Percentiles rank a stretch among this genome's conserved stretches.
Evolutionary conservation across 1,140 invertebrate species (phyloP).

Genomic region (Psilanteris sp.): DNA sequence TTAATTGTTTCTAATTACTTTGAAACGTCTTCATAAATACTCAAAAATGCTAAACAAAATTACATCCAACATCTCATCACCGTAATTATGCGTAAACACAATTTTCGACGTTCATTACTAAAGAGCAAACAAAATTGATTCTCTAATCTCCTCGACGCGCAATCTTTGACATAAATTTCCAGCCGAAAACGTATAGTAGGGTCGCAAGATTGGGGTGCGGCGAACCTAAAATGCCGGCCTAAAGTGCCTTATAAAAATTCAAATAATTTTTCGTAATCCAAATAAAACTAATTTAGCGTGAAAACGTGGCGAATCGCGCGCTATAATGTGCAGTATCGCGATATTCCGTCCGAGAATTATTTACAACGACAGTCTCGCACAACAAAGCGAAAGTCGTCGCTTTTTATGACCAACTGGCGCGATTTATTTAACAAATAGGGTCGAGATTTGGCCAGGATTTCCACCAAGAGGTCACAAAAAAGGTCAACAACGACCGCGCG

Average conservation of each 20-base stretch:
- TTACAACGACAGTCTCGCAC: neutral
- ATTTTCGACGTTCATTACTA: slow-evolving; percentile 28
- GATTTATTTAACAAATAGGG: slow-evolving; percentile 38
- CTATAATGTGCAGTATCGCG: slow-evolving; percentile 10
- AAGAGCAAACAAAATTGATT: slow-evolving; percentile 43
- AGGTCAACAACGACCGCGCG: too few relatives aligned
- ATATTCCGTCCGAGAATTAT: slow-evolving; percentile 4
- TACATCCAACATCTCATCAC: neutral
- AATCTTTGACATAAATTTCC: slow-evolving; percentile 47
- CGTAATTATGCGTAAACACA: slow-evolving; percentile 18
- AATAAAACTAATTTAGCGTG: slow-evolving; percentile 37
- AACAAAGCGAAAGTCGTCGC: slow-evolving; percentile 14
- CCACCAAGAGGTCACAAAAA: too few relatives aligned
- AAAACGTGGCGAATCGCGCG: slow-evolving; percentile 5
- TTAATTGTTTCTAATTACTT: neutral
- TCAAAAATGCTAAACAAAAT: too few relatives aligned
- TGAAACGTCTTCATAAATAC: neutral
- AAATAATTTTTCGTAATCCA: slow-evolving; percentile 34
- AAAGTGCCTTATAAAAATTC: slow-evolving; percentile 50
- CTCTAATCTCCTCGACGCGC: slow-evolving; percentile 9
- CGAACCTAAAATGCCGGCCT: slow-evolving; percentile 5
- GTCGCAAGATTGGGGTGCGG: slow-evolving; percentile 20
- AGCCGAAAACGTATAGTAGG: slow-evolving; percentile 6
- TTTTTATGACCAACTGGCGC: slow-evolving; percentile 20
- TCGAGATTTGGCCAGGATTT: slow-evolving; percentile 28